phyloP scores from a whole-genome alignment of 2,113 vertebrate genomes.

The Haemorhous mexicanus region DNA sequence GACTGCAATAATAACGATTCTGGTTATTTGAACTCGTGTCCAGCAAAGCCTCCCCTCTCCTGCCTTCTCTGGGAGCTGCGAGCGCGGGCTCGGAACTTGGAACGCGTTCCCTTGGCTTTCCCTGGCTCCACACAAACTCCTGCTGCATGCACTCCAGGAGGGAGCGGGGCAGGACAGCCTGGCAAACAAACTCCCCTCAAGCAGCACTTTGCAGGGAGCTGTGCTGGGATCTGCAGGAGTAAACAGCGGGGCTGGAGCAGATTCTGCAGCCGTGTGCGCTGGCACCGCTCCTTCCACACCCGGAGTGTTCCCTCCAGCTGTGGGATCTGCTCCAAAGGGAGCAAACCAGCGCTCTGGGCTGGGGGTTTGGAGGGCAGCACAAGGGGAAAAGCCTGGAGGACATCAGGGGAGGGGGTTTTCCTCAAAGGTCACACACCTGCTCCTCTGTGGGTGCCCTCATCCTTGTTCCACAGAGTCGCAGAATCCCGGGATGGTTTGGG shows the following conservation, averaged over 20 bases:
- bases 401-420: not conserved
- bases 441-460: not conserved
- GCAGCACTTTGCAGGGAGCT: not conserved
- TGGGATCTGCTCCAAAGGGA: not conserved
- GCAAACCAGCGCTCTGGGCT: not conserved
- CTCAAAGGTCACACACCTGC: not conserved
- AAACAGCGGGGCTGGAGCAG: not conserved
- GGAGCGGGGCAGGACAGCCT: not conserved
- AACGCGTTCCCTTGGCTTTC: not conserved
- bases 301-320: not conserved
- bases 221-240: not conserved
- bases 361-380: not conserved
- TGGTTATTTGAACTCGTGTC: not conserved
- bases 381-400: not conserved
- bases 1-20: not conserved
- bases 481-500: not conserved
- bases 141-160: not conserved
- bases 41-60: not conserved
- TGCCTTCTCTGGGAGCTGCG: not conserved
- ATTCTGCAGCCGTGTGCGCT: not conserved
- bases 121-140: not conserved
- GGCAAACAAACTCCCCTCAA: not conserved
- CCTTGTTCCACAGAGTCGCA: rapidly evolving
- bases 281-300: not conserved
- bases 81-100: not conserved